Evolutionary conservation across 2,113 vertebrate species (phyloP), one percentile per base, ranked within the genome.

Genomic region (Toxotes jaculatrix): DNA sequence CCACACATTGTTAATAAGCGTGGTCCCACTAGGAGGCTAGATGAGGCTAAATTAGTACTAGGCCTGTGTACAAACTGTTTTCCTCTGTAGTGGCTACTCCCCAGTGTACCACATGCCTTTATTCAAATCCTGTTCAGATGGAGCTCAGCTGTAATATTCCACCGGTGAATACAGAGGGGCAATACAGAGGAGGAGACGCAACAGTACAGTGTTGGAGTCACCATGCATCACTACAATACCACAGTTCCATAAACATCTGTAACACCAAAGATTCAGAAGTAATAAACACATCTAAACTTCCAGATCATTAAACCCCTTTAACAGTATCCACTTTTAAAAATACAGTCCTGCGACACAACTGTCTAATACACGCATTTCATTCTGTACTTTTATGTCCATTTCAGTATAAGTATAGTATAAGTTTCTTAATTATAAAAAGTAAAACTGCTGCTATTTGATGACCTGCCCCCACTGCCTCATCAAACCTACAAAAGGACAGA

Each of bases 51-150:
- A 82, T 69, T 38, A 40, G 3, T 61, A 63, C 34, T 13, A 47
- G 51, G 51, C 34, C 8, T 51, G 40, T 4, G 60, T 27, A 60
- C 21, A 34, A n/a, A n/a, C 21, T n/a, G 14, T 55, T 57, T 61
- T 57, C 27, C 10, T 34, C 17, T 27, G 31, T 27, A 57, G 62
- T 40, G 12, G 10, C 53, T 56, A 31, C 6, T 23, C 2, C 10
- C 11, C 11, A 9, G 7, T 69, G 36, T 43, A 1, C 51, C 40
- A 64, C 16, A 38, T 47, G 43, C 4, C 19, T 40, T 59, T 4
- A 47, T 62, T 53, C 38, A 71, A 79, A 87, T 75, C 40, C 19
- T 43, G 10, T 40, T 62, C 31, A 71, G 60, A 74, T 59, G 0
- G 42, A 27, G 27, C 14, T 21, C 2, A 57, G 56, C 23, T 67